Percentiles rank a stretch among this genome's conserved stretches.
These are phyloP conservation scores for Prorops nasuta DNA, from an alignment of 1,140 invertebrate species.

Conservation along the genomic window DNA sequence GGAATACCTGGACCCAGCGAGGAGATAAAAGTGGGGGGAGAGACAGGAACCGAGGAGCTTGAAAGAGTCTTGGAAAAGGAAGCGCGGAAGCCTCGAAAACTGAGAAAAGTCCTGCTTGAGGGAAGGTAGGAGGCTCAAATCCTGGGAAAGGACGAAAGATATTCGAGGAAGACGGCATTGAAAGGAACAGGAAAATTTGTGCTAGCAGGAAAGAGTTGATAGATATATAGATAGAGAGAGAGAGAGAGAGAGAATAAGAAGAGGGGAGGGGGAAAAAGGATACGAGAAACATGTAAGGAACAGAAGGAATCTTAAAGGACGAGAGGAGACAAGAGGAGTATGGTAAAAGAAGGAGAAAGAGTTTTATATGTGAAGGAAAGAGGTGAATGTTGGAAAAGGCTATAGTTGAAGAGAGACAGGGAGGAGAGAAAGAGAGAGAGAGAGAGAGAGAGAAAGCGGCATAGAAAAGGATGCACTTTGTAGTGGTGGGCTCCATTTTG, in stretches of 20 bases:
- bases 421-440: conserved; percentile 5
- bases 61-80: too few relatives aligned
- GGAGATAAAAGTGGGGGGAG: background rate
- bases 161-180: conserved; percentile 9
- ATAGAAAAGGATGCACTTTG: too few relatives aligned
- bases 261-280: background rate
- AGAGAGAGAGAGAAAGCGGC: conserved; percentile 28
- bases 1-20: conserved; percentile 19
- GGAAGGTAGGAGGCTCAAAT: too few relatives aligned
- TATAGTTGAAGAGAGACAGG: background rate
- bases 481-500: too few relatives aligned
- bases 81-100: too few relatives aligned
- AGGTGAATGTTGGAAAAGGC: too few relatives aligned
- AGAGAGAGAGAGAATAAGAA: conserved; percentile 4
- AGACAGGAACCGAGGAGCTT: too few relatives aligned
- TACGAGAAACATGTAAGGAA: background rate
- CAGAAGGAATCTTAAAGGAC: background rate
- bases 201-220: conserved; percentile 6
- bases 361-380: too few relatives aligned
- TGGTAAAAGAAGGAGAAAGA: conserved; percentile 36
- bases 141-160: too few relatives aligned
- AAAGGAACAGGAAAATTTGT: too few relatives aligned
- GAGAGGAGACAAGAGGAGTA: background rate
- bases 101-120: too few relatives aligned
- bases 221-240: background rate